Evolutionary conservation across 2,113 vertebrate species (phyloP).

Genomic region (Ictalurus furcatus): DNA sequence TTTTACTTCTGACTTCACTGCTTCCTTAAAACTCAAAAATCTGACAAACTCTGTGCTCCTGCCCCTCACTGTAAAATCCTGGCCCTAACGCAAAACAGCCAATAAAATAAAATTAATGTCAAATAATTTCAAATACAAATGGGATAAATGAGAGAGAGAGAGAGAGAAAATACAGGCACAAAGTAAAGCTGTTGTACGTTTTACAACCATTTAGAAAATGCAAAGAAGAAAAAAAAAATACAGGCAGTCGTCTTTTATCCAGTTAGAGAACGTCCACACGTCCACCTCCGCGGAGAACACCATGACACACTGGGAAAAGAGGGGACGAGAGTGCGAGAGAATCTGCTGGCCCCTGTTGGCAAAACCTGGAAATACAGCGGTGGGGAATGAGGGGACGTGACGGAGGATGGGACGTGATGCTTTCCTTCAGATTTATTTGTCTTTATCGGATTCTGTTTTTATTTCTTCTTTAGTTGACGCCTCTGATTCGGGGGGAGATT

Average conservation of each 20-base stretch:
- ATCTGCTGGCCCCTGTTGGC: conserved; percentile 17
- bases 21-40: background rate
- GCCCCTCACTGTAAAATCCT: background rate
- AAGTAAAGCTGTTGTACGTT: conserved; percentile 46
- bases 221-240: conserved; percentile 27
- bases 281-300: conserved; percentile 48
- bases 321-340: background rate
- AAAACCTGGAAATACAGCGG: conserved; percentile 54
- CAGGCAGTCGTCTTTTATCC: conserved; percentile 7
- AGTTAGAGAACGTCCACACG: conserved; percentile 32
- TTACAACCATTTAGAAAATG: conserved; percentile 43
- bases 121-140: background rate
- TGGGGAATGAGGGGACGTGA: conserved; percentile 39
- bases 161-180: conserved; percentile 27
- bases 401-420: background rate
- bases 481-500: conserved; percentile 61
- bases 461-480: conserved; percentile 59
- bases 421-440: conserved; percentile 65
- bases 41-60: background rate
- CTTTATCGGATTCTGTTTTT: conserved; percentile 66
- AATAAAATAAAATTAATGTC: background rate
- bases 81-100: background rate
- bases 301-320: conserved; percentile 28
- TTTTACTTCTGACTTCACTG: background rate
- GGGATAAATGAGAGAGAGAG: background rate